Conservation (phyloP, 2,797 vertebrate species). For the Xenops minutus region DNA sequence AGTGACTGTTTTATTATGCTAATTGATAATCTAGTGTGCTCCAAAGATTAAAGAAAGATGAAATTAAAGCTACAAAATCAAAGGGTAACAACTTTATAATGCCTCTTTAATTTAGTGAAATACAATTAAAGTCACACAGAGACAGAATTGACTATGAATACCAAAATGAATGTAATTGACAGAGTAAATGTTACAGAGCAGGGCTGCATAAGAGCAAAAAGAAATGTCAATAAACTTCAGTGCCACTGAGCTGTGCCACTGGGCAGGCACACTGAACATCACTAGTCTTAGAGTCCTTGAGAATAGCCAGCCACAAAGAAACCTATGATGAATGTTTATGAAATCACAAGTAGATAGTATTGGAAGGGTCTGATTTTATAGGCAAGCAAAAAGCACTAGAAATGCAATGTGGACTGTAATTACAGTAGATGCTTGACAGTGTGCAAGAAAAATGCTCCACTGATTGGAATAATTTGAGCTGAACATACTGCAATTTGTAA, state of each 20-base stretch:
- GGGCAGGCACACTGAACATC: neutral
- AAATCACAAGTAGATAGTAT: conserved; percentile 1
- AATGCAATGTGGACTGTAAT: neutral
- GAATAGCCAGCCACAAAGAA: neutral
- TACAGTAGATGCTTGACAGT: neutral
- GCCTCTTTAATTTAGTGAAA: conserved; percentile 79
- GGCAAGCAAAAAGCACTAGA: neutral
- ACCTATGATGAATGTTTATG: conserved; percentile 2
- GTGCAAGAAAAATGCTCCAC: conserved; percentile 18
- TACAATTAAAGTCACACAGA: conserved; percentile 77
- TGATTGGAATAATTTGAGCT: conserved; percentile 44
- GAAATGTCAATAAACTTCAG: conserved; percentile 61
- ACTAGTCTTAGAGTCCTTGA: neutral
- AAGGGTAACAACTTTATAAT: conserved; percentile 81
- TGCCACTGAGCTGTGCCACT: neutral
- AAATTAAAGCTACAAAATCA: conserved; percentile 80
- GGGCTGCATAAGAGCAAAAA: conserved; percentile 42
- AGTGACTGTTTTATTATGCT: conserved; percentile 76
- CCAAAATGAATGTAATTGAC: conserved; percentile 70
- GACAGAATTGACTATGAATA: conserved; percentile 74
- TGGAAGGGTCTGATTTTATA: conserved; percentile 1
- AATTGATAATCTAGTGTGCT: conserved; percentile 75
- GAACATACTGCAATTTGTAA: neutral
- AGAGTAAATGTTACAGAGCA: conserved; percentile 69
- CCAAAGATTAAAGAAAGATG: conserved; percentile 79